A percentile compares a stretch with the other conserved stretches of the same genome.
Conservation (phyloP, 2,888 invertebrate genomes). For the Drosophila mercatorum region DNA sequence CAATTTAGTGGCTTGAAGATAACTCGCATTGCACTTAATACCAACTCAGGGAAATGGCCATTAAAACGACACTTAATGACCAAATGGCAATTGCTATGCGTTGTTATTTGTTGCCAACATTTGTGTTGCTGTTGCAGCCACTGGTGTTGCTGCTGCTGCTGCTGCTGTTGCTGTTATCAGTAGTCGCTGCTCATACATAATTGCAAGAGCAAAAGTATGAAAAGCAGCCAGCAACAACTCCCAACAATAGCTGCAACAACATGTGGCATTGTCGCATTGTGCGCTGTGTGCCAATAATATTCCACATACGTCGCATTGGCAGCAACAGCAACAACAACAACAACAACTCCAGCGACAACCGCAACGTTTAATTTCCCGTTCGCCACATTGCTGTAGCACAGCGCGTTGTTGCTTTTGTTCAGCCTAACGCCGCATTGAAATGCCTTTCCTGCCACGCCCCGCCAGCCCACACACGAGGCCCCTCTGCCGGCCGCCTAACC, state of each 20-base stretch:
- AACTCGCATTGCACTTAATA: conserved; percentile 73
- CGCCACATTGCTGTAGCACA: conserved; percentile 14
- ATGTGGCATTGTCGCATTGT: conserved; percentile 45
- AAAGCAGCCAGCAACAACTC: conserved; percentile 39
- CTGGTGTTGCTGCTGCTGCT: conserved; percentile 3
- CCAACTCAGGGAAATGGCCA: conserved; percentile 65
- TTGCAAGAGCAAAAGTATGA: conserved; percentile 37
- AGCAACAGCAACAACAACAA: background rate
- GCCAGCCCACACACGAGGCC: background rate
- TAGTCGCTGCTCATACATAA: conserved; percentile 43
- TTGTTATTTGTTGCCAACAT: conserved; percentile 41
- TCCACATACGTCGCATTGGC: conserved; percentile 72
- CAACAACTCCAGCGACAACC: conserved; percentile 22
- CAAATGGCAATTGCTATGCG: conserved; percentile 46
- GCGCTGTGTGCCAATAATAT: conserved; percentile 70
- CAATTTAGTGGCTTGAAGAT: conserved; percentile 79
- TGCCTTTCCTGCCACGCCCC: conserved; percentile 34
- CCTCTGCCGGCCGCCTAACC: conserved; percentile 1
- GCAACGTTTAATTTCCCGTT: conserved; percentile 63
- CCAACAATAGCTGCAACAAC: conserved; percentile 25
- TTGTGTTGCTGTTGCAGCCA: conserved; percentile 15
- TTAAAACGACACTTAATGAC: conserved; percentile 76
- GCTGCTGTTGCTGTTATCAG: conserved; percentile 49
- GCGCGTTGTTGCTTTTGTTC: conserved; percentile 46
- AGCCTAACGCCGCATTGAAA: conserved; percentile 56